Conservation (phyloP, 1,140 invertebrate genomes). For the Riptortus pedestris region DNA sequence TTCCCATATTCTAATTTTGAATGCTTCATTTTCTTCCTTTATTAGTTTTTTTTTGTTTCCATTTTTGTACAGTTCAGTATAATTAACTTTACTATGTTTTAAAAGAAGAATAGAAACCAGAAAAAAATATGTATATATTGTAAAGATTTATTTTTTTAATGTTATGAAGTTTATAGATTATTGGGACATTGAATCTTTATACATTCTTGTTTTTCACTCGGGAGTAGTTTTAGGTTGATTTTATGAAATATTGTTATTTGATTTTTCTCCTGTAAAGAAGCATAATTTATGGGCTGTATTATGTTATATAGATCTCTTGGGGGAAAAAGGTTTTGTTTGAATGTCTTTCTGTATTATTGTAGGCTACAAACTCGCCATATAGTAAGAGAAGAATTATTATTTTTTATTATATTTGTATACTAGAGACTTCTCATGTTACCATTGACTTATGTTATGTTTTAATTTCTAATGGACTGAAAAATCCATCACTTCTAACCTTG, state of each 20-base stretch:
- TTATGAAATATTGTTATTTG: not conserved
- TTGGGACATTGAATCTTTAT: not conserved
- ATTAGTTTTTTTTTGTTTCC: not conserved
- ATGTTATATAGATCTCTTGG: not conserved
- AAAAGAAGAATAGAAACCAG: too few species aligned
- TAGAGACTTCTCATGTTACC: constrained; percentile 13
- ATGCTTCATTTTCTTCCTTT: not conserved
- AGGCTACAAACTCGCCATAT: not conserved
- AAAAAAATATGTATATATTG: constrained; percentile 4
- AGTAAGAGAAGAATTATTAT: not conserved
- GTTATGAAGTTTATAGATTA: not conserved
- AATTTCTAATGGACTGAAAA: too few species aligned
- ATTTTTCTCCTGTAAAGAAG: not conserved
- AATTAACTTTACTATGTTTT: not conserved
- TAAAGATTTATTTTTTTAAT: constrained; percentile 11
- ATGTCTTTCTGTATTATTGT: not conserved
- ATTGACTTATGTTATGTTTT: not conserved
- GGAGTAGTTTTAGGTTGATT: not conserved
- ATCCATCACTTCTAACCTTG: too few species aligned
- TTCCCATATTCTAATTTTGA: not conserved
- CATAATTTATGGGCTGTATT: not conserved
- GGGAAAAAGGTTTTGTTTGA: not conserved
- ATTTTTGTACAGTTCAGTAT: not conserved
- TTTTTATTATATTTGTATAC: not conserved
- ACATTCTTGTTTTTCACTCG: not conserved